Evolutionary conservation across 2,113 vertebrate species (phyloP).

Genomic region (Semnornis frantzii): DNA sequence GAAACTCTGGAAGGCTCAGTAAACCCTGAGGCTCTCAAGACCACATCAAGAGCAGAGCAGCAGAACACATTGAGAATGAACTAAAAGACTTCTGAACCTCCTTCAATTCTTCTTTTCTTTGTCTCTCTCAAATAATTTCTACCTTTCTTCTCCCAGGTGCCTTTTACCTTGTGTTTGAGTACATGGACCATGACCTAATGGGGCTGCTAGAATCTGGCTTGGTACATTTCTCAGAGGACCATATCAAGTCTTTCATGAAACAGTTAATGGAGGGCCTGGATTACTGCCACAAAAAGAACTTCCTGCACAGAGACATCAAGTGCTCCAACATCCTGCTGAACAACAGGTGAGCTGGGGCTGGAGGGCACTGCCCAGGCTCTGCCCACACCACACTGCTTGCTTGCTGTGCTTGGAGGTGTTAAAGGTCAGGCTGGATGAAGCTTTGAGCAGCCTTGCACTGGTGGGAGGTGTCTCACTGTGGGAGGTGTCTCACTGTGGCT

Average conservation of each 20-base stretch:
- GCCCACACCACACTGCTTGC: background rate
- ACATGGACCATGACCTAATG: constrained; percentile 99
- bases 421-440: no score
- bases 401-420: no score
- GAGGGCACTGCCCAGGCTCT: background rate
- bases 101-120: background rate
- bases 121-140: background rate
- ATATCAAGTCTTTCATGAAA: constrained; percentile 97
- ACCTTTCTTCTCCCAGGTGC: constrained; percentile 77
- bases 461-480: no score
- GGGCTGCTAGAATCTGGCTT: constrained; percentile 97
- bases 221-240: constrained; percentile 97
- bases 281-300: constrained; percentile 99
- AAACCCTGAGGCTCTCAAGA: background rate
- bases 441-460: no score
- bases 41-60: rapidly evolving
- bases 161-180: constrained; percentile 99
- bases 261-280: constrained; percentile 99
- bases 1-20: background rate
- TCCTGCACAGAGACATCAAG: constrained; percentile 97
- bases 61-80: background rate
- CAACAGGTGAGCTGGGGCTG: constrained; percentile 85
- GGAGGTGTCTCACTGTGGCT: no score
- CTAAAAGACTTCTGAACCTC: background rate
- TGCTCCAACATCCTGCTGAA: constrained; percentile 98